These are phyloP conservation scores for Stercorarius parasiticus DNA, from an alignment of 2,113 vertebrate genomes.

Conservation along the genomic window DNA sequence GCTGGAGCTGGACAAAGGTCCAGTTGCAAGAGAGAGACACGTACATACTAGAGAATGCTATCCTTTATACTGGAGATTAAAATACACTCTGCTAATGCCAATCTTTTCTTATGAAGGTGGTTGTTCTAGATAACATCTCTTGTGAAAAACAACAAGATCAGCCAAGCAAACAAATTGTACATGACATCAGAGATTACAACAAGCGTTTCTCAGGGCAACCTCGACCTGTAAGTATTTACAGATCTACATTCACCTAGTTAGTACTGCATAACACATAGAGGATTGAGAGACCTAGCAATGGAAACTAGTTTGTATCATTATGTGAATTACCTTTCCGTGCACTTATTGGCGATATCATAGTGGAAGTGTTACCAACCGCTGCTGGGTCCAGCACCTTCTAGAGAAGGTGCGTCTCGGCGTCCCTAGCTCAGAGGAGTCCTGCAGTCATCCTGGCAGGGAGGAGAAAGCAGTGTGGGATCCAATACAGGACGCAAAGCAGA, in stretches of 20 bases:
- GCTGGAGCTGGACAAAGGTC: not conserved
- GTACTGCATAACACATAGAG: not conserved
- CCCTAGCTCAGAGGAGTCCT: not conserved
- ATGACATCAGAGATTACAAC: constrained; percentile 82
- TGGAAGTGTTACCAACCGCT: not conserved
- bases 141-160: constrained; percentile 43
- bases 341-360: not conserved
- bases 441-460: not conserved
- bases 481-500: not conserved
- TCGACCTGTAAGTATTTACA: constrained; percentile 62
- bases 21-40: not conserved
- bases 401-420: not conserved
- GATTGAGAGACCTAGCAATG: not conserved
- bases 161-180: constrained; percentile 50
- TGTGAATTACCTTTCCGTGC: not conserved
- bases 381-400: not conserved
- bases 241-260: not conserved
- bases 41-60: not conserved
- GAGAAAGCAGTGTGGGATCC: not conserved
- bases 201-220: constrained; percentile 83
- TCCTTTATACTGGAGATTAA: not conserved
- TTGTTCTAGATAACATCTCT: constrained; percentile 32
- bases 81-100: not conserved
- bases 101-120: constrained; percentile 17
- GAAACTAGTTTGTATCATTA: not conserved